Conservation (phyloP, 2,797 vertebrate species). For the Artibeus jamaicensis region DNA sequence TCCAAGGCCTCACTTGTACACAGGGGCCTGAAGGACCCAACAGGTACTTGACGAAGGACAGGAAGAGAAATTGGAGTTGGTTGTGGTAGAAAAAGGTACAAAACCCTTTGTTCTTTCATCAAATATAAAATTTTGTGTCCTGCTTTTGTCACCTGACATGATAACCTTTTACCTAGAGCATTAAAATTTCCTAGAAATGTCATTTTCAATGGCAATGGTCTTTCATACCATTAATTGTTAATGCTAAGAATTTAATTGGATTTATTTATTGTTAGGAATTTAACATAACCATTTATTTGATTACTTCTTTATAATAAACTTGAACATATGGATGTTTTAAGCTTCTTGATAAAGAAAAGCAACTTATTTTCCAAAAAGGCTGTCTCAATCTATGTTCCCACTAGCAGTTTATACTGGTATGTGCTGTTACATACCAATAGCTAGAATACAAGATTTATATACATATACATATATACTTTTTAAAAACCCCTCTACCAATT, state of each 20-base stretch:
- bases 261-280: slow-evolving; percentile 9
- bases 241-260: slow-evolving; percentile 9
- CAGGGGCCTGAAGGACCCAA: not conserved
- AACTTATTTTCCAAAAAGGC: slow-evolving; percentile 1
- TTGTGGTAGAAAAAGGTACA: not conserved
- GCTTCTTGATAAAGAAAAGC: not conserved
- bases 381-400: not conserved
- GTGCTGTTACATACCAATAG: not conserved
- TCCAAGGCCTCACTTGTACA: not conserved
- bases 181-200: slow-evolving; percentile 9
- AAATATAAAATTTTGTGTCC: not conserved
- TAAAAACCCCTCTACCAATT: not conserved
- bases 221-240: slow-evolving; percentile 3
- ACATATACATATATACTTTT: not conserved
- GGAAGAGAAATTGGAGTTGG: not conserved
- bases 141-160: not conserved
- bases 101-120: not conserved
- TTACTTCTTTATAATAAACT: slow-evolving; percentile 26
- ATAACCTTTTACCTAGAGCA: not conserved
- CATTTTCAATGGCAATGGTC: not conserved
- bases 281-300: not conserved
- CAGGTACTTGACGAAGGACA: not conserved
- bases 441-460: not conserved
- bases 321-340: not conserved
- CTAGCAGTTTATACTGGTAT: not conserved